Base-by-base conservation (phyloP, 2,888 invertebrate species). In the Seira sanloemensis region DNA sequence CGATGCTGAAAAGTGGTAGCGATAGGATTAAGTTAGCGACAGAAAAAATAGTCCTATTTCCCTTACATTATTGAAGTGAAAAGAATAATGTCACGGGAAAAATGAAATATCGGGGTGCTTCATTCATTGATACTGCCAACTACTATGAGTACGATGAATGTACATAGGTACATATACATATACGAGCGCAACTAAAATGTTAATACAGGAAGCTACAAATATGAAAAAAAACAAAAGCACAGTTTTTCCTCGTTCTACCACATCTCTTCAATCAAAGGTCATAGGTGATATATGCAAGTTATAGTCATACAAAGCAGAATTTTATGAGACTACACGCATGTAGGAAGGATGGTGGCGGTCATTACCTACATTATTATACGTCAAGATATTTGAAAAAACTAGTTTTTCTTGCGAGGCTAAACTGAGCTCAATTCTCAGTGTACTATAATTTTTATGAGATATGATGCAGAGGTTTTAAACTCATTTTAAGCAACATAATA, bases 201-300 rank as follows among this genome's bases (percentile, higher is more conserved):
- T 83, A 83, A 83, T 67, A 83, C 83, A 83, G 83, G 83, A 83
- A 83, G 83, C 83, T 76, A 54, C 77, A 37, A 82, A 77, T 82
- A 69, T 68, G 65, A 83, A 74, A 37, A 83, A 37, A 37, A 82
- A 69, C 83, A 69, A 78, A 78, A 78, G 68, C 74, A 83, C 83
- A 83, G 78, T 82, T 84, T 78, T 83, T 62, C 66, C 37, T 68
- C 68, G 12, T 4, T 37, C 37, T 37, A 37, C 71, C 26, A 37
- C 68, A 68, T 78, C 54, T 78, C 67, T 27, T 37, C 58, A 4
- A 37, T 18, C 16, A 78, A 84, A 75, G 78, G 84, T 84, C 84
- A 78, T n/a, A 75, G 78, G 78, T 84, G 84, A 84, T 84, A 74
- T 78, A 78, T 78, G 37, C 37, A 7, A n/a, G n/a, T n/a, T n/a